phyloP scores from a whole-genome alignment of 2,113 vertebrate genomes.

The Hemicordylus capensis region DNA sequence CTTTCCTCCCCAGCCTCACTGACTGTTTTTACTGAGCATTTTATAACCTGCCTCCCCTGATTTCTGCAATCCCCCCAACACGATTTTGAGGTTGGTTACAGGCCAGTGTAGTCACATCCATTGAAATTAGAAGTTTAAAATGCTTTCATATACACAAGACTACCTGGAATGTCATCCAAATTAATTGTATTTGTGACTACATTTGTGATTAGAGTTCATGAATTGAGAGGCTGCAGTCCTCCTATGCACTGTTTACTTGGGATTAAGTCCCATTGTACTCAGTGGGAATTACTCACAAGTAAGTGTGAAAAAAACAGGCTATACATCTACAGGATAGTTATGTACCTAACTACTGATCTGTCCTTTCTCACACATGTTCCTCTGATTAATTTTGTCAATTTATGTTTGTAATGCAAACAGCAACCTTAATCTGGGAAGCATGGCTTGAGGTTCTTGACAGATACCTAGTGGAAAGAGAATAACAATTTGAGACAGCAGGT shows the following conservation, averaged over 20 bases:
- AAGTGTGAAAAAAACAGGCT: not conserved
- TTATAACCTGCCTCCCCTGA: no score
- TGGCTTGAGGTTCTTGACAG: not conserved
- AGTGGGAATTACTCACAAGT: not conserved
- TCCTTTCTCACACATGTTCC: not conserved
- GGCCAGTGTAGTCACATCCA: not conserved
- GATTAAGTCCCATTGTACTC: not conserved
- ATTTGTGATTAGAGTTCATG: no score
- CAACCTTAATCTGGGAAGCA: constrained; percentile 12
- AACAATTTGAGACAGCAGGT: not conserved
- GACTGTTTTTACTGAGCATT: no score
- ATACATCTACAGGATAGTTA: not conserved
- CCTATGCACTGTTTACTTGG: not conserved
- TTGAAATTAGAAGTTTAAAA: not conserved
- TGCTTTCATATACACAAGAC: no score
- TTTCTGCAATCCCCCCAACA: no score
- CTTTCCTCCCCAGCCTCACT: no score
- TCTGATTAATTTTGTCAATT: not conserved
- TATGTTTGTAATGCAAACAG: not conserved
- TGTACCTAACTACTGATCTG: not conserved
- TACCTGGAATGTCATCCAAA: no score
- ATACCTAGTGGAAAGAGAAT: not conserved
- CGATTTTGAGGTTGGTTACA: no score
- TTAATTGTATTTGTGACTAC: no score
- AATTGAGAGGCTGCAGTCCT: no score